Base-by-base conservation (phyloP, 2,888 invertebrate species). In the Geotrupes spiniger region DNA sequence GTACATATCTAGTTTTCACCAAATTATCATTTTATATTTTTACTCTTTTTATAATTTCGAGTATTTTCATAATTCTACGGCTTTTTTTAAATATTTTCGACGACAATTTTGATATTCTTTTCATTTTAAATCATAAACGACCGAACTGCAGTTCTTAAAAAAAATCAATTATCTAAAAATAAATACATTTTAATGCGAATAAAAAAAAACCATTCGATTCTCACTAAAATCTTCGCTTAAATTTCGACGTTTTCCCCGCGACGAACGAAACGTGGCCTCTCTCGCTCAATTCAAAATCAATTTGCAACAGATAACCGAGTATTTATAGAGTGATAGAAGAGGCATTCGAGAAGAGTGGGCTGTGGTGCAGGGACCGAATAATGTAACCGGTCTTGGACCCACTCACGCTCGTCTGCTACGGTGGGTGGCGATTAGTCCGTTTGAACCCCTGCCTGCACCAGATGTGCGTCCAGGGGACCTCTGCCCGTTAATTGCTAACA, bases 321-420 rank as follows among this genome's bases (percentile, higher is more conserved):
- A 49, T 49, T 49, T 49, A 49, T 43, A 43, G 28, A 42, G 43
- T 49, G 49, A 49, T 43, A 49, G 39, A 42, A 41, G 48, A 42
- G 17, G 38, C 25, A 43, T 25, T 25, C 38, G 28, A 39, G 15
- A n/a, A 9, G 37, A 17, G 21, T 41, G 36, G 36, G 42, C 29
- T 33, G 25, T 39, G 21, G 56, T 56, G 56, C 58, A 58, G 44
- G 49, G 58, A 58, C 56, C 58, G 58, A 46, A 53, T 58, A 58
- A 58, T 56, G 56, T 56, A 54, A 58, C 58, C 58, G 58, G 58
- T 58, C 56, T 49, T 53, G 28, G 56, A 53, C 53, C 56, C 56
- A 58, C 58, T 56, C 57, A 53, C 53, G 53, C 51, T 47, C 43
- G 55, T 52, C 52, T 49, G 46, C 43, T 56, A 42, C 52, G 46